phyloP scores from a whole-genome alignment of 2,888 invertebrate genomes.

The Graphium colonna region DNA sequence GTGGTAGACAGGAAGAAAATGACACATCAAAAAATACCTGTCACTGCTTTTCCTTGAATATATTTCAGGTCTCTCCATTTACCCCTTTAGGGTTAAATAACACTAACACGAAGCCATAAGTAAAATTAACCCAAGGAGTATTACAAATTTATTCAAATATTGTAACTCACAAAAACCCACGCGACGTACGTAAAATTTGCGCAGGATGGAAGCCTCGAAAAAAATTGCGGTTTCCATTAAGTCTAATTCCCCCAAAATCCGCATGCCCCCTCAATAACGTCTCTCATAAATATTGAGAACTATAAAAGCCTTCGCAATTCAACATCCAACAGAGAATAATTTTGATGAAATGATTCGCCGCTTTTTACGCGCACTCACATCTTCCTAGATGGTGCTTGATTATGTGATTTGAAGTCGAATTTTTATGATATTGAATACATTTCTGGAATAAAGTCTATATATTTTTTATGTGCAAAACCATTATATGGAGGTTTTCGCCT shows the following conservation, averaged over 20 bases:
- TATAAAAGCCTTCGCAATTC: conserved; percentile 27
- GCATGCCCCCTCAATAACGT: conserved; percentile 34
- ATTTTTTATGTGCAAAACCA: conserved; percentile 9
- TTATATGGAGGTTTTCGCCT: no score
- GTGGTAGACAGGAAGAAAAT: no score
- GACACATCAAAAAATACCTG: background rate
- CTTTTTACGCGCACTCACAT: conserved; percentile 23
- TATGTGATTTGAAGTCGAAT: conserved; percentile 26
- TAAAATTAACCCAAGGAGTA: background rate
- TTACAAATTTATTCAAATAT: conserved; percentile 27
- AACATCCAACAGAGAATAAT: conserved; percentile 32
- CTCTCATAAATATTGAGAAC: conserved; percentile 47
- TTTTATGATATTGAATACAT: conserved; percentile 14
- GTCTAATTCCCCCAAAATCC: conserved; percentile 44
- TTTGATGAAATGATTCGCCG: conserved; percentile 28
- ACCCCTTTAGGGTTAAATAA: no score
- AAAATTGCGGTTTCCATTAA: conserved; percentile 36
- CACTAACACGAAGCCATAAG: no score
- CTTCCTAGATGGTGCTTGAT: conserved; percentile 26
- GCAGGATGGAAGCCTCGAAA: conserved; percentile 32
- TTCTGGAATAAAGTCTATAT: conserved; percentile 8
- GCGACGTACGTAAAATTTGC: conserved; percentile 27
- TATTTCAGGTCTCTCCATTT: no score
- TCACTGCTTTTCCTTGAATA: no score
- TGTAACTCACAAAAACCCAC: no score